Base-by-base conservation (phyloP, 2,113 vertebrate species). In the Peucedramus taeniatus region DNA sequence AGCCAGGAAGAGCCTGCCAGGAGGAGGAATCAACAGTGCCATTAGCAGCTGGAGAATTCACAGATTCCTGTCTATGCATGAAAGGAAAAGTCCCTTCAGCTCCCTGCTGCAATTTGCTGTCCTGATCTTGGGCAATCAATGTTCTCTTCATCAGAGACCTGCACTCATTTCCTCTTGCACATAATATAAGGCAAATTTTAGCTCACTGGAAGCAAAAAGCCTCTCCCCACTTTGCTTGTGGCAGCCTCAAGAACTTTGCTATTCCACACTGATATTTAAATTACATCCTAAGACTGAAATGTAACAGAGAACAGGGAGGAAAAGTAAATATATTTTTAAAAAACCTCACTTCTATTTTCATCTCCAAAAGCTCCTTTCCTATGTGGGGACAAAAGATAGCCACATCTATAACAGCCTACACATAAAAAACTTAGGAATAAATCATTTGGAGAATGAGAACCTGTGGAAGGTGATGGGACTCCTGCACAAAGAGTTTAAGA, bases 1-100 rank as follows among this genome's bases (percentile, higher is more conserved):
- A 16, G 99, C 99, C 97, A 99, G 98, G 97, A 99, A 99, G 0
- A 99, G 98, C 95, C 99, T 99, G 93, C 26, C 68, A 91, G 61
- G 45, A 68, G 83, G 40, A 95, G 82, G 33, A 68, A 90, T 31
- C 92, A 77, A 18, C 45, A 80, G 37, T 18, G 68, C 42, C 56
- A 45, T 89, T 72, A 93, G 60, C 47, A 78, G 3, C 39, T 13
- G 68, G 26, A 81, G 71, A 77, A 83, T n/a, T 71, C 65, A 59
- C 28, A 84, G 49, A 60, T 35, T 56, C 68, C 49, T 44, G 30
- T 27, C 76, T 33, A 0, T 7, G 18, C n/a, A 26, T 9, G 40
- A 84, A 87, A 89, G 49, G 50, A 87, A 76, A 89, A 85, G 80
- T 64, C 37, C 83, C 51, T 65, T 66, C 76, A 64, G 59, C 56